phyloP scores from a whole-genome alignment of 2,888 invertebrate genomes.

The Argyresthia albistria region DNA sequence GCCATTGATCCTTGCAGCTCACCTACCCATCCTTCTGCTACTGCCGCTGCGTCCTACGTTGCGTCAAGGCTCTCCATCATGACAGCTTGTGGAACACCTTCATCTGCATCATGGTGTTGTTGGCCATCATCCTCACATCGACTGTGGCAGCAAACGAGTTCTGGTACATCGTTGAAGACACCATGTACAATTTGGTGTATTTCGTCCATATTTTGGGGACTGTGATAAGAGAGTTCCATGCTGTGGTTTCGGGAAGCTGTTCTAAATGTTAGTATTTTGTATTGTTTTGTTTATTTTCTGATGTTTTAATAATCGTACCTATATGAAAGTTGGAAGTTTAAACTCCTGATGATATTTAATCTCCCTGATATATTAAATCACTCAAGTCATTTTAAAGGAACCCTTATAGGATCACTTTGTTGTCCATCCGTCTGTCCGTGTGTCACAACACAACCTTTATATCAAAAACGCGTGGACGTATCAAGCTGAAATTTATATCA shows the following conservation, averaged over 20 bases:
- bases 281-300: no score
- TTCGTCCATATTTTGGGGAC: neutral
- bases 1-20: neutral
- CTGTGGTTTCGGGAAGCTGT: neutral
- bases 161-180: neutral
- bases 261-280: no score
- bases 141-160: neutral
- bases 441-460: no score
- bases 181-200: neutral
- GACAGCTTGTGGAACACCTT: constrained; percentile 34
- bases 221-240: neutral
- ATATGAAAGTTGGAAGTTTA: no score
- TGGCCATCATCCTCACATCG: constrained; percentile 19
- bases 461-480: no score
- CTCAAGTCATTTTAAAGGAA: no score
- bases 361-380: no score
- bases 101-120: constrained; percentile 26
- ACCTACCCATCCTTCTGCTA: neutral
- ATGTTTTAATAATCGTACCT: no score
- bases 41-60: constrained; percentile 14
- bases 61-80: constrained; percentile 28
- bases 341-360: no score
- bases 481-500: no score
- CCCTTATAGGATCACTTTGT: no score
- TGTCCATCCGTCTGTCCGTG: no score